phyloP scores from a whole-genome alignment of 2,797 vertebrate genomes.

The Pampus argenteus region DNA sequence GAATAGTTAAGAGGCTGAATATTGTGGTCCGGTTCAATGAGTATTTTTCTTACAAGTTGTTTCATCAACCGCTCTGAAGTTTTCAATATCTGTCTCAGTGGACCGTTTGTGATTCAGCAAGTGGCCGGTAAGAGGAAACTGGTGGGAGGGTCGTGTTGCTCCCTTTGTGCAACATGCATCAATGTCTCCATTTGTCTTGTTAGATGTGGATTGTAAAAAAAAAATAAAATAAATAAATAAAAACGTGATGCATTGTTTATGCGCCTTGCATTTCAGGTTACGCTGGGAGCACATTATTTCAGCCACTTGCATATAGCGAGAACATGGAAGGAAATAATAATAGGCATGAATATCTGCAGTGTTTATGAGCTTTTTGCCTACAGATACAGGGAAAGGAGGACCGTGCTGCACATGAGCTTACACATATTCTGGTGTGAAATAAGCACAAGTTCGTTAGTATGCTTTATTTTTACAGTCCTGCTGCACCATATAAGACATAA shows the following conservation, averaged over 20 bases:
- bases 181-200: slow-evolving; percentile 44
- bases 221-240: too few species aligned
- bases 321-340: slow-evolving; percentile 2
- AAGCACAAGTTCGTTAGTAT: too few species aligned
- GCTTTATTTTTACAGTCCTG: too few species aligned
- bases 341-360: background rate
- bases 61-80: slow-evolving; percentile 3
- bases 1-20: slow-evolving; percentile 24
- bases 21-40: slow-evolving; percentile 4
- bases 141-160: slow-evolving; percentile 13
- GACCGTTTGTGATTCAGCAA: slow-evolving; percentile 29
- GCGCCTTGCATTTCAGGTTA: slow-evolving; percentile 21
- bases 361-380: background rate
- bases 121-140: background rate
- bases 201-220: slow-evolving; percentile 18
- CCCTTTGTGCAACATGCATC: slow-evolving; percentile 28
- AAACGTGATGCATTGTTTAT: slow-evolving; percentile 22
- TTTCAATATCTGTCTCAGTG: slow-evolving; percentile 10
- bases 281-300: slow-evolving; percentile 6
- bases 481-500: too few species aligned
- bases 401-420: background rate
- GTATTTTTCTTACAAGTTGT: background rate
- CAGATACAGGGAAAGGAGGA: background rate
- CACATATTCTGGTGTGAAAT: background rate
- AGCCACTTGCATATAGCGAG: background rate